Evolutionary conservation across 2,797 vertebrate species (phyloP), one percentile per base, ranked within the genome.

Genomic region (Rachycentron canadum): DNA sequence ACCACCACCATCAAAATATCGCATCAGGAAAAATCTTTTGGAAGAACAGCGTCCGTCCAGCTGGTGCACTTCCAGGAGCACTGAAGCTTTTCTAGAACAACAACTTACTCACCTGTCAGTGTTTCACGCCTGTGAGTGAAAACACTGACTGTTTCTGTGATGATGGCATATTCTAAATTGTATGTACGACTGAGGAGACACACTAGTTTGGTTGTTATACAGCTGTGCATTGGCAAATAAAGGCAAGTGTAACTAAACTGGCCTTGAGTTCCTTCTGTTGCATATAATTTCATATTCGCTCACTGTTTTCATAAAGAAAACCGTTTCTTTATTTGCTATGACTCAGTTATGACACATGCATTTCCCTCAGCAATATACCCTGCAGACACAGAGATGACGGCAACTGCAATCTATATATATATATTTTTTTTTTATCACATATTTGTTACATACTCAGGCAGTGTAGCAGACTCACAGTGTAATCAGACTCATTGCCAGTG

Each of bases 301-400:
- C 21, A 62, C 43, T 26, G 41, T 55, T 55, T 55, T 57, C 7
- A n/a, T 43, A 53, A 32, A 78, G 41, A 23, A 71, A 57, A 62
- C 38, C 0, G 0, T 36, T 59, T 50, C 19, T 57, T 61, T 68
- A 28, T 47, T 67, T 30, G 40, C 23, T 56, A n/a, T 69, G 60
- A 76, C 26, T 86, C 69, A 73, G 47, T 43, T 49, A 6, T 65
- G 68, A 63, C 59, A 52, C 49, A 21, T 38, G 26, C 40, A 41
- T 56, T 67, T 52, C 30, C 62, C 59, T 65, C 40, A 43, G 73
- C 56, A 68, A 74, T 41, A 52, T 5, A 65, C 23, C 68, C 79
- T 30, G 61, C 65, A 80, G 52, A 59, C 56, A 26, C 41, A 57
- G 56, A 38, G 34, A 61, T 66, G 66, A 75, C 12, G 6, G 34